Conservation (phyloP, 2,113 vertebrate species). For the Synchiropus splendidus region DNA sequence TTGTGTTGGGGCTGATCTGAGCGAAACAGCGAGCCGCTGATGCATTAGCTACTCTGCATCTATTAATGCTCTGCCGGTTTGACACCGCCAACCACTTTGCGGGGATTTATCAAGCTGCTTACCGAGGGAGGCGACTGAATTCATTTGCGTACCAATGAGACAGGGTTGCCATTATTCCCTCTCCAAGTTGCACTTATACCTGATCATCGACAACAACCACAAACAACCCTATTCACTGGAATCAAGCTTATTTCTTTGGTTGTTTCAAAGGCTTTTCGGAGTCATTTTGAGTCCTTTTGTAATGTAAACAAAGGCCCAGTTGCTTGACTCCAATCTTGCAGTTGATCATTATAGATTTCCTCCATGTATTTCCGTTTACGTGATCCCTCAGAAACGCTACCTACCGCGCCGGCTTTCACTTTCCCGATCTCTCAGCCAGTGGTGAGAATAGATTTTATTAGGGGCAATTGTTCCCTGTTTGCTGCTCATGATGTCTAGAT, state of each 20-base stretch:
- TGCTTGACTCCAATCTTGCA: too few relatives aligned
- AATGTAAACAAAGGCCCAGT: too few relatives aligned
- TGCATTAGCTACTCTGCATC: constrained; percentile 37
- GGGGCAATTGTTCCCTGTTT: constrained; percentile 37
- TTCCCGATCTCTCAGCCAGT: constrained; percentile 16
- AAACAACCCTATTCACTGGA: not conserved
- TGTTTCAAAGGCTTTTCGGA: not conserved
- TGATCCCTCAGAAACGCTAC: constrained; percentile 2
- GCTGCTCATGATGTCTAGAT: constrained; percentile 45
- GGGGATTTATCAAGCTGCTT: constrained; percentile 45
- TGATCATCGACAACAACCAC: constrained; percentile 37
- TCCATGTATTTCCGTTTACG: not conserved
- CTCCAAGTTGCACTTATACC: constrained; percentile 35
- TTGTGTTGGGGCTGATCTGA: constrained; percentile 21
- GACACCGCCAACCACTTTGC: constrained; percentile 29
- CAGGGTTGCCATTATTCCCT: constrained; percentile 29
- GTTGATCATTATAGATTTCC: too few relatives aligned
- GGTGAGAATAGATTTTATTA: constrained; percentile 33
- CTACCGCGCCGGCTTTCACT: constrained; percentile 7
- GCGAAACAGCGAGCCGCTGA: constrained; percentile 21
- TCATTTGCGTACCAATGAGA: constrained; percentile 54
- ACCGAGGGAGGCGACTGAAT: constrained; percentile 48
- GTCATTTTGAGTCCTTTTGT: too few relatives aligned
- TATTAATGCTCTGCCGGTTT: constrained; percentile 32
- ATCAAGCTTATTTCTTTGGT: not conserved